These are phyloP conservation scores for Aphrophora alni DNA, from an alignment of 2,888 invertebrate genomes.

Conservation along the genomic window DNA sequence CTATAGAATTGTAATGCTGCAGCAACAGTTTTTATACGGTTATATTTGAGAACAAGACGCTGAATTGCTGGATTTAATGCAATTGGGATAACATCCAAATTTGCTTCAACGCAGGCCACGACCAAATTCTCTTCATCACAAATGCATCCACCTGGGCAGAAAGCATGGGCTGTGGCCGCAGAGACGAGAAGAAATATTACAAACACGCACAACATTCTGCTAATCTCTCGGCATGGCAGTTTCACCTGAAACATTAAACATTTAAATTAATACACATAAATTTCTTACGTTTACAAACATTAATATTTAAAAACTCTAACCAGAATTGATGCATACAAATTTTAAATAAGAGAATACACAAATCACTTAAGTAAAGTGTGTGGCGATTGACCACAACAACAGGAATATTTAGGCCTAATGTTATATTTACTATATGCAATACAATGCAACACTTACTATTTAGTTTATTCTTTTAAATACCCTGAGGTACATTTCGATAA, in stretches of 20 bases:
- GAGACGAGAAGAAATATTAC: constrained; percentile 30
- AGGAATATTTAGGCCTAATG: no score
- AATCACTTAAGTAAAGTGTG: no score
- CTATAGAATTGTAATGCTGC: constrained; percentile 85
- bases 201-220: background rate
- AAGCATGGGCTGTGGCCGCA: constrained; percentile 67
- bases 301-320: no score
- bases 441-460: no score
- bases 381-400: no score
- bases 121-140: constrained; percentile 90
- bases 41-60: constrained; percentile 81
- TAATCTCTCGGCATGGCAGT: background rate
- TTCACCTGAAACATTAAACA: background rate
- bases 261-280: no score
- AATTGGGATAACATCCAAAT: constrained; percentile 87
- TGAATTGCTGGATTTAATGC: constrained; percentile 90
- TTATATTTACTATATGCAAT: no score
- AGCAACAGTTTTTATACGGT: constrained; percentile 87
- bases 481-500: no score
- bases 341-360: no score
- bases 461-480: no score
- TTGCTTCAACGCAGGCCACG: constrained; percentile 85
- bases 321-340: no score
- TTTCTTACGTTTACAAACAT: no score
- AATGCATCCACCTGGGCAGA: constrained; percentile 86